Conservation (phyloP, 2,797 vertebrate genomes). For the Macrochelys suwanniensis region DNA sequence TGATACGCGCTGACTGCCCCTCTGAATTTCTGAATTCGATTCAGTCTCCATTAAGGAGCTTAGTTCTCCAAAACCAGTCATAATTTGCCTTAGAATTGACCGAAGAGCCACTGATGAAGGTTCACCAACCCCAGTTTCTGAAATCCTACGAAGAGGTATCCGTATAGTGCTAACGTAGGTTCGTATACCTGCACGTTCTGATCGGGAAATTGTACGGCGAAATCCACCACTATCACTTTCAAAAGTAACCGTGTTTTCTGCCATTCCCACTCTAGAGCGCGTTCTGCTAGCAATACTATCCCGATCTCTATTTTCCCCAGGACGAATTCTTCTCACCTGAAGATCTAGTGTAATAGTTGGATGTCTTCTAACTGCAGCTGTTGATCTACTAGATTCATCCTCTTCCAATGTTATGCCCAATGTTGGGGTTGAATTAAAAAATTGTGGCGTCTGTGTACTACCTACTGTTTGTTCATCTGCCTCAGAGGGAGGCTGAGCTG, state of each 20-base stretch:
- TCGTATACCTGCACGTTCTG: conserved; percentile 91
- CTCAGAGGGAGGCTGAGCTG: conserved; percentile 75
- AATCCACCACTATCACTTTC: conserved; percentile 94
- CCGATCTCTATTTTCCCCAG: conserved; percentile 92
- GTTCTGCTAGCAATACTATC: conserved; percentile 95
- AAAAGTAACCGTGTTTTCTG: conserved; percentile 91
- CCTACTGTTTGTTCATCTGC: conserved; percentile 57
- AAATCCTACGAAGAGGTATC: conserved; percentile 92
- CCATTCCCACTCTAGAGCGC: conserved; percentile 90
- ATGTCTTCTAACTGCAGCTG: conserved; percentile 83
- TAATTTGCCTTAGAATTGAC: conserved; percentile 94
- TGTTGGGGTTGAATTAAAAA: conserved; percentile 78
- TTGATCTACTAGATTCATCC: conserved; percentile 80
- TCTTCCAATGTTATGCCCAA: conserved; percentile 85
- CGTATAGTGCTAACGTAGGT: conserved; percentile 95
- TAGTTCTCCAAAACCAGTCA: conserved; percentile 95
- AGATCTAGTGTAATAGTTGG: conserved; percentile 95
- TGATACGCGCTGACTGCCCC: conserved; percentile 43
- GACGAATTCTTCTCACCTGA: conserved; percentile 93
- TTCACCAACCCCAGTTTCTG: conserved; percentile 91
- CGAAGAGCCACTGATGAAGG: conserved; percentile 91
- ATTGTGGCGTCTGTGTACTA: conserved; percentile 69
- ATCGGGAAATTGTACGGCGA: conserved; percentile 92
- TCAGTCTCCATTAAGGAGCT: conserved; percentile 95
- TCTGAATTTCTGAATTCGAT: conserved; percentile 86